These are phyloP conservation scores for Dasyprocta punctata DNA, from an alignment of 2,113 vertebrate genomes.

Conservation along the genomic window DNA sequence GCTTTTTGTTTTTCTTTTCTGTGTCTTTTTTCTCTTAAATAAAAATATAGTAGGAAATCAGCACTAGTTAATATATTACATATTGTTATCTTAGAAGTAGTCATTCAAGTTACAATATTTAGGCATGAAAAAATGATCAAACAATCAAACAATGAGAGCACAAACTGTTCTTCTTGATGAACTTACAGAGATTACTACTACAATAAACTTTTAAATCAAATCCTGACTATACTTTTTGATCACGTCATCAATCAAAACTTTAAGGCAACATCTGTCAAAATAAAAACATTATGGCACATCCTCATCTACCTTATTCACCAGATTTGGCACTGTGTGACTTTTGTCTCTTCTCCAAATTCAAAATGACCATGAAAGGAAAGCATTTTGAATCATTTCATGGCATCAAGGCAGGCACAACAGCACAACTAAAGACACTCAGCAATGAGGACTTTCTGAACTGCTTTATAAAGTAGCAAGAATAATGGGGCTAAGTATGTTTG, in stretches of 20 bases:
- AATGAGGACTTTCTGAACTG: not conserved
- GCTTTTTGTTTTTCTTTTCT: too few relatives aligned
- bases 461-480: not conserved
- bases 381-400: not conserved
- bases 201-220: not conserved
- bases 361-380: not conserved
- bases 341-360: not conserved
- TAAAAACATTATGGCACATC: not conserved
- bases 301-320: not conserved
- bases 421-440: not conserved
- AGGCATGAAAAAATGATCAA: too few relatives aligned
- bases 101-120: too few relatives aligned
- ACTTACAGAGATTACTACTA: not conserved
- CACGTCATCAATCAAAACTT: not conserved
- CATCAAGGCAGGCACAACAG: not conserved
- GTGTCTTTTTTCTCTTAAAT: too few relatives aligned
- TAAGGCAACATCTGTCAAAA: not conserved
- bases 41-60: too few relatives aligned
- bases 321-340: not conserved
- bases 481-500: not conserved
- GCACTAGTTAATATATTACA: too few relatives aligned
- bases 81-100: too few relatives aligned
- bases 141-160: too few relatives aligned
- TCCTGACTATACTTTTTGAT: not conserved
- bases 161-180: too few relatives aligned